Base-by-base conservation (phyloP, 1,140 invertebrate species). In the Venturia canescens region DNA sequence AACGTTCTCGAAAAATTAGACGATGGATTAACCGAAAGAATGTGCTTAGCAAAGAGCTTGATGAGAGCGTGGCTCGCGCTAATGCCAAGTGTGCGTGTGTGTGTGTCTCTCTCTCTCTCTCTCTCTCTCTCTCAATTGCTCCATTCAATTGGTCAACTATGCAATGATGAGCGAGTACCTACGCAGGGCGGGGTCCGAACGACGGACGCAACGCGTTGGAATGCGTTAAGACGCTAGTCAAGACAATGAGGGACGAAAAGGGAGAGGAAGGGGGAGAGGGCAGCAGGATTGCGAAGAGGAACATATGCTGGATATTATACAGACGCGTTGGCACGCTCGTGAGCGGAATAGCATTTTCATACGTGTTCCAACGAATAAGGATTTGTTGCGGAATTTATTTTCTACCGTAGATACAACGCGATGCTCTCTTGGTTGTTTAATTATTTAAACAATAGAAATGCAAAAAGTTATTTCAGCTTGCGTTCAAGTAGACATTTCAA, bases 121-220 rank as follows among this genome's bases (percentile, higher is more conserved):
- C 6, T n/a, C n/a, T n/a, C n/a, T 63, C n/a, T 63, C 11, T 63
- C 60, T 63, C 60, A 63, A 63, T 63, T 63, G 57, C 2, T 63
- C 3, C 16, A 23, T 63, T 63, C 57, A 63, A 63, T 63, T 63
- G 60, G n/a, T 63, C 60, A 26, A 63, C 23, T 63, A 63, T 63
- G 60, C 60, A 23, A 63, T 63, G 60, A 63, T 63, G 60, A 63
- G 23, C 60, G 23, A 63, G 60, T 63, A 63, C 60, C 60, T 63
- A 63, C 60, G 60, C 60, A 63, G 60, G 60, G 60, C 60, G 60
- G 60, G 60, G 60, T 63, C 60, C n/a, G 13, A 63, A 63, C 60
- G 60, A 63, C 60, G 60, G 60, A 63, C 60, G 60, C 60, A 63
- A 63, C 60, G 60, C 60, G 60, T 63, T 63, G 60, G 60, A 63